Base-by-base conservation (phyloP, 2,888 invertebrate species). In the Emesis russula region DNA sequence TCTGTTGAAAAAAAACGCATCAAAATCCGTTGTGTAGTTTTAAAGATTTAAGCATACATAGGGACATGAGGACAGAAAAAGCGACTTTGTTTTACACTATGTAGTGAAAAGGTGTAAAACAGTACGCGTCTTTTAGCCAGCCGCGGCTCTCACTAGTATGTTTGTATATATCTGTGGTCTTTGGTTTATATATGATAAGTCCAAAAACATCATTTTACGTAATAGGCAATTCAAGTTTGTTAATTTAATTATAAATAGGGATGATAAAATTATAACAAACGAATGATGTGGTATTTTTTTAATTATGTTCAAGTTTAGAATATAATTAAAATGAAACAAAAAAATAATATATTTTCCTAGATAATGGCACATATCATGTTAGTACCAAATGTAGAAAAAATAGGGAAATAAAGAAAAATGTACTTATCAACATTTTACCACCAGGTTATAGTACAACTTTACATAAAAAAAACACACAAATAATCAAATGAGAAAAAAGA, bases 191-290 rank as follows among this genome's bases (percentile, higher is more conserved):
- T 53, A 53, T 53, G 53, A 53, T 53, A 53, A 53, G 53, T 53
- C 53, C 53, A 53, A 53, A 53, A 53, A 58, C 58, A 58, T 58
- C 58, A 58, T 58, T 58, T 58, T 58, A 58, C 58, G 58, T 58
- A 58, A 58, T 58, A 58, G 58, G 58, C 58, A 58, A 58, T 58
- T 58, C 58, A 58, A 58, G 58, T 58, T 58, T 58, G 58, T 58
- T 58, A 58, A 58, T 58, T 58, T 58, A 58, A 58, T 58, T 58
- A 58, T 58, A 58, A 58, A 58, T 58, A 58, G 58, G 58, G 58
- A 58, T 58, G 58, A 58, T 58, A 58, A 58, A 58, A 58, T 58
- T 58, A 58, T 58, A 58, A 58, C 58, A 58, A 58, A 58, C 58
- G 58, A 58, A 58, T 58, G 58, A 58, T 58, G 58, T 58, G 58